Percentiles rank a stretch among this genome's conserved stretches.
Evolutionary conservation across 2,888 invertebrate species (phyloP).

Genomic region (Drosophila formosana): DNA sequence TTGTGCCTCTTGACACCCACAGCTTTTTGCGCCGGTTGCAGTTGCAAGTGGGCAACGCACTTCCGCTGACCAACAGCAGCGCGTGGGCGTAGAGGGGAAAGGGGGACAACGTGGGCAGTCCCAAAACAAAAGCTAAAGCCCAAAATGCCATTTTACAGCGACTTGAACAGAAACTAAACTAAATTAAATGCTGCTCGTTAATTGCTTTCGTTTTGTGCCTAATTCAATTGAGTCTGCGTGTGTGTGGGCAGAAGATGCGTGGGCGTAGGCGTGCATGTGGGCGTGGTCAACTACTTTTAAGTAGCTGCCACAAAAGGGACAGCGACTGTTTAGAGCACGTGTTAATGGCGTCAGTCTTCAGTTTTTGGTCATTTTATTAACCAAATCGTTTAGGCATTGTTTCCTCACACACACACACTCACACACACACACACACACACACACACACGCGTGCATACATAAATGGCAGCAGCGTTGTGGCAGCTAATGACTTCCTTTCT

Average conservation of each 20-base stretch:
- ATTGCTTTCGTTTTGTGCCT: conserved; percentile 32
- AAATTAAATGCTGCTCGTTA: conserved; percentile 41
- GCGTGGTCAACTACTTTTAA: conserved; percentile 7
- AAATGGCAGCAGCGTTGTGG: background rate
- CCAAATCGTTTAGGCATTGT: conserved; percentile 41
- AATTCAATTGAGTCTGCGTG: background rate
- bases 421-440: background rate
- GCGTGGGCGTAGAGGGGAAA: conserved; percentile 4
- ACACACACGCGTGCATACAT: background rate
- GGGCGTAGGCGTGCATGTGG: conserved; percentile 1
- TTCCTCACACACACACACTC: conserved; percentile 42
- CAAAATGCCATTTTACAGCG: conserved; percentile 1
- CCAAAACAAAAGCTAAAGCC: background rate
- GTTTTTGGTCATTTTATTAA: conserved; percentile 35
- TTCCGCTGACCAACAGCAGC: conserved; percentile 32
- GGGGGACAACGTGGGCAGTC: conserved; percentile 20
- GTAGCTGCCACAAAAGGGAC: conserved; percentile 2
- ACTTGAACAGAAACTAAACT: conserved; percentile 18
- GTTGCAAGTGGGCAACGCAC: conserved; percentile 38
- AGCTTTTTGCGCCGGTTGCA: background rate
- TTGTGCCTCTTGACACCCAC: background rate
- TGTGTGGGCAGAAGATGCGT: background rate
- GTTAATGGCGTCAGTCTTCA: conserved; percentile 33
- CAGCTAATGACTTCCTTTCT: conserved; percentile 60
- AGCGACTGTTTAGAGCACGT: conserved; percentile 41